Percentiles rank a stretch among this genome's conserved stretches.
These are phyloP conservation scores for Perca flavescens DNA, from an alignment of 2,113 vertebrate genomes.

Conservation along the genomic window DNA sequence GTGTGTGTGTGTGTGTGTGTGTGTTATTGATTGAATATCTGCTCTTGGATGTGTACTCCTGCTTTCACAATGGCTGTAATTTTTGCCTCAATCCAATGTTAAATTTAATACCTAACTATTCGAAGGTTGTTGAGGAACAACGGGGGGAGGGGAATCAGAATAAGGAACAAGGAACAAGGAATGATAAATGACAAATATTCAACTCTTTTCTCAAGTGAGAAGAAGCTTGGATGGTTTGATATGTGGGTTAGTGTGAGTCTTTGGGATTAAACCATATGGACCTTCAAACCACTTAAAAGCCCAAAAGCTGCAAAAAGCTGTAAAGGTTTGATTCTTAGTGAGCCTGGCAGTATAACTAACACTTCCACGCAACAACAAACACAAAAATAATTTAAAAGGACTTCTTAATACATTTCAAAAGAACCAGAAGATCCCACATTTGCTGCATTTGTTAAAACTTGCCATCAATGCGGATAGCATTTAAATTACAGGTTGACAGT, in stretches of 20 bases:
- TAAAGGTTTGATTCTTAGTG: neutral
- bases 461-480: neutral
- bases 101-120: constrained; percentile 17
- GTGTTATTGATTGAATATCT: constrained; percentile 29
- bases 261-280: neutral
- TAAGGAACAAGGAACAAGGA: neutral
- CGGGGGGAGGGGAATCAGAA: neutral
- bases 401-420: no score
- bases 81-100: constrained; percentile 12
- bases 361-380: neutral
- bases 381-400: neutral
- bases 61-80: neutral
- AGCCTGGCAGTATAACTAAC: neutral
- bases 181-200: neutral
- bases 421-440: neutral
- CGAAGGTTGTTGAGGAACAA: neutral
- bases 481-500: neutral
- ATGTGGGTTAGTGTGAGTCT: neutral
- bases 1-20: neutral
- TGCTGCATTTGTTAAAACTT: neutral
- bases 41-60: neutral
- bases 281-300: constrained; percentile 14
- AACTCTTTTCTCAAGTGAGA: neutral
- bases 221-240: neutral
- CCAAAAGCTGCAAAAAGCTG: neutral